phyloP scores from a whole-genome alignment of 2,797 vertebrate genomes.

The Mareca penelope region DNA sequence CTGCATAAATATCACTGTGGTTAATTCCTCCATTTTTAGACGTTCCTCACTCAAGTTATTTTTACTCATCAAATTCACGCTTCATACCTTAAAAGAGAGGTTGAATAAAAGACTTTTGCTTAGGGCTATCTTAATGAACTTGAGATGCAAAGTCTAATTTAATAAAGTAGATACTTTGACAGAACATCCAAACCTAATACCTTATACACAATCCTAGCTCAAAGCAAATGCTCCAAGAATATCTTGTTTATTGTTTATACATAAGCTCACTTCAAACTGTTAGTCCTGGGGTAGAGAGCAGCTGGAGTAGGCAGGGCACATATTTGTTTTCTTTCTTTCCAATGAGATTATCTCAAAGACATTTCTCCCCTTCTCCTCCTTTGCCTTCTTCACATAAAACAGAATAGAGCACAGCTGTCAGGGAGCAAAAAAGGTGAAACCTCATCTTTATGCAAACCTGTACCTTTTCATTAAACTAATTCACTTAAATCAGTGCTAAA shows the following conservation, averaged over 20 bases:
- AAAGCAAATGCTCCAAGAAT: slow-evolving; percentile 52
- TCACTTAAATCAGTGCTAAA: background rate
- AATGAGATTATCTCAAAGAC: slow-evolving; percentile 33
- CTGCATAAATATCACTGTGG: slow-evolving; percentile 9
- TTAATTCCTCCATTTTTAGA: slow-evolving; percentile 55
- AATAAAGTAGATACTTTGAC: slow-evolving; percentile 24
- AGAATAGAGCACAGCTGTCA: slow-evolving; percentile 21
- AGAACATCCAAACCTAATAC: slow-evolving; percentile 31
- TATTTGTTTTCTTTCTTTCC: slow-evolving; percentile 58
- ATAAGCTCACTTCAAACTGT: slow-evolving; percentile 58
- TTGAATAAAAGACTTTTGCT: slow-evolving; percentile 45
- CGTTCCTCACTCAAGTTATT: slow-evolving; percentile 42
- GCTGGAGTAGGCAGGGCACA: slow-evolving; percentile 8
- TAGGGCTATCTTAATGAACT: slow-evolving; percentile 50
- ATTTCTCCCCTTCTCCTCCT: slow-evolving; percentile 20
- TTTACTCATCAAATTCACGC: slow-evolving; percentile 34
- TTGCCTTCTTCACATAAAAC: slow-evolving; percentile 2
- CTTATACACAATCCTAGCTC: slow-evolving; percentile 13
- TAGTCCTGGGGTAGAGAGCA: slow-evolving; percentile 46
- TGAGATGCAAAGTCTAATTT: slow-evolving; percentile 39
- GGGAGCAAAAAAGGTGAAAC: slow-evolving; percentile 21
- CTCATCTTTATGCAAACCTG: slow-evolving; percentile 21
- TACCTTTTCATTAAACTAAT: slow-evolving; percentile 22
- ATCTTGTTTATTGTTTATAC: slow-evolving; percentile 66
- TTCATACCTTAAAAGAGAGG: slow-evolving; percentile 37